These are phyloP conservation scores for Mythimna loreyi DNA, from an alignment of 2,888 invertebrate species.

Conservation along the genomic window DNA sequence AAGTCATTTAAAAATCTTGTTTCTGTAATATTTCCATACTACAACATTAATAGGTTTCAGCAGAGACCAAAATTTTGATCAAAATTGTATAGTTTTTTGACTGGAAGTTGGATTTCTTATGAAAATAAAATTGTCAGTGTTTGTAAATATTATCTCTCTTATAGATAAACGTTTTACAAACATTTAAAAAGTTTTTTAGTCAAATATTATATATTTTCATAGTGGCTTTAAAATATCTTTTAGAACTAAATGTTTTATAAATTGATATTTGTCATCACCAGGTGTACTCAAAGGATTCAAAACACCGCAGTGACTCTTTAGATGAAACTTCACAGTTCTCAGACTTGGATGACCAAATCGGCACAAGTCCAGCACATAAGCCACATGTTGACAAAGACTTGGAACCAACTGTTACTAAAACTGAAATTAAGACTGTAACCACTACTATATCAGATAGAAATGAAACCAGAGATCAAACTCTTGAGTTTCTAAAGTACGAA, in stretches of 20 bases:
- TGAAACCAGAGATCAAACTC: slow-evolving; percentile 74
- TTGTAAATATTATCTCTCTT: slow-evolving; percentile 22
- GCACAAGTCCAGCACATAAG: slow-evolving; percentile 83
- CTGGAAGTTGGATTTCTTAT: not conserved
- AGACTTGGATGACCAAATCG: slow-evolving; percentile 87
- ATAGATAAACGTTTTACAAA: slow-evolving; percentile 24
- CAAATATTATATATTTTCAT: not conserved
- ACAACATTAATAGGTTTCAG: too few species aligned
- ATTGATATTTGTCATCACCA: slow-evolving; percentile 59
- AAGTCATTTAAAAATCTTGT: not conserved
- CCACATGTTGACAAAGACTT: slow-evolving; percentile 72
- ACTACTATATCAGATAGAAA: slow-evolving; percentile 64
- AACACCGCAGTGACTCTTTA: slow-evolving; percentile 88
- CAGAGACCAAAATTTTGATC: too few species aligned
- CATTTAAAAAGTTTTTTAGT: not conserved
- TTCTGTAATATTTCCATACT: too few species aligned
- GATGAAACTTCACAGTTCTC: slow-evolving; percentile 89
- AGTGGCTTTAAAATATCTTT: slow-evolving; percentile 6
- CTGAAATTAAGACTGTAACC: slow-evolving; percentile 69
- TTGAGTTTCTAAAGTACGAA: slow-evolving; percentile 84
- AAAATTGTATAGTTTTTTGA: too few species aligned
- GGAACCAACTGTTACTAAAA: slow-evolving; percentile 63
- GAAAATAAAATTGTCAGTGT: not conserved
- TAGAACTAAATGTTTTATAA: not conserved
- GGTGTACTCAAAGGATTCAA: slow-evolving; percentile 87